phyloP scores from a whole-genome alignment of 53 echinoderm and acorn worm species.

The Antedon mediterranea region DNA sequence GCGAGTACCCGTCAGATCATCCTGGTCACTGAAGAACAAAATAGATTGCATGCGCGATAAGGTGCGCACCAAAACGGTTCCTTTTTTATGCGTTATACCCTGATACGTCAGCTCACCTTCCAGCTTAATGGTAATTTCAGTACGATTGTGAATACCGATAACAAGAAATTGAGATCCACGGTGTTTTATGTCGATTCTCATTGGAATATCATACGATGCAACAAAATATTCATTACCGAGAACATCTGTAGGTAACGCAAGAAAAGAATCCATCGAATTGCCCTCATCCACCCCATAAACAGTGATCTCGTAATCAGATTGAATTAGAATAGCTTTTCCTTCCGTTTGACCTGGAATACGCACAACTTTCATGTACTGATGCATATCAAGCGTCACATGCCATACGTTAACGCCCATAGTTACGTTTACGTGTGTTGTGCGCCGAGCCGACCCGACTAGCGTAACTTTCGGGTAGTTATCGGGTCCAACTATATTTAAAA shows the following conservation, averaged over 20 bases:
- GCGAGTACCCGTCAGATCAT: constrained; percentile 71
- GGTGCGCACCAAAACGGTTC: constrained; percentile 13
- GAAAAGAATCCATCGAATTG: constrained; percentile 73
- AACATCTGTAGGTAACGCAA: constrained; percentile 61
- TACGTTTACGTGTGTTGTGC: constrained; percentile 28
- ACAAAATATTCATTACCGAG: constrained; percentile 73
- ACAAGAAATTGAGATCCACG: constrained; percentile 78
- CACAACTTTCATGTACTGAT: constrained; percentile 20
- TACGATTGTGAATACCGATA: constrained; percentile 46
- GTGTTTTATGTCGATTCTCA: constrained; percentile 36
- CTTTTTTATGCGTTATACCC: background rate
- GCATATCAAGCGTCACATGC: constrained; percentile 10
- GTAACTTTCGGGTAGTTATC: constrained; percentile 41
- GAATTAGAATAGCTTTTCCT: constrained; percentile 43
- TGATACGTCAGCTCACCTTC: constrained; percentile 11
- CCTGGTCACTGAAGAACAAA: constrained; percentile 33
- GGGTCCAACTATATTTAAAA: constrained; percentile 50
- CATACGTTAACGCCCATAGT: background rate
- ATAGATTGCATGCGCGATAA: constrained; percentile 37
- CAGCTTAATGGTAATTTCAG: constrained; percentile 30
- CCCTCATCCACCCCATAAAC: constrained; percentile 68
- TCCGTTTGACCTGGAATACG: constrained; percentile 21
- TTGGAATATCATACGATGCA: constrained; percentile 51
- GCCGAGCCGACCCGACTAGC: constrained; percentile 57
- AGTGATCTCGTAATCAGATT: constrained; percentile 51